Percentiles rank a stretch among this genome's conserved stretches.
Evolutionary conservation across 2,797 vertebrate genomes (phyloP).

Genomic region (Coregonus ussuriensis): DNA sequence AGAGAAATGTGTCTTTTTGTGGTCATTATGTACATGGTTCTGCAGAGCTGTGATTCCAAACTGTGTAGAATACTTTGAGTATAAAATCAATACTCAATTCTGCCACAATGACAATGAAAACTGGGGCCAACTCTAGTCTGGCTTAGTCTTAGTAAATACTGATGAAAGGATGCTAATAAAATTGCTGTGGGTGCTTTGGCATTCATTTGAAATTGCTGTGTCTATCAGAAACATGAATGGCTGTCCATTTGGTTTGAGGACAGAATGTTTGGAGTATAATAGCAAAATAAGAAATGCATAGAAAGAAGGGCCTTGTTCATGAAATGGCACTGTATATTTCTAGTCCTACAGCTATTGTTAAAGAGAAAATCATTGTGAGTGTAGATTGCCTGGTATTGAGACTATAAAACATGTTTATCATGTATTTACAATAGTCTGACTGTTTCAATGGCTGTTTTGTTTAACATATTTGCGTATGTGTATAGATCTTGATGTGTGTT

Average conservation of each 20-base stretch:
- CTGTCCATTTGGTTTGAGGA: conserved; percentile 37
- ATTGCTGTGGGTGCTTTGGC: conserved; percentile 40
- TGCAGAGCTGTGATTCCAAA: conserved; percentile 23
- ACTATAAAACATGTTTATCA: no score
- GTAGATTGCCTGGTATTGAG: no score
- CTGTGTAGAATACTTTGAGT: conserved; percentile 18
- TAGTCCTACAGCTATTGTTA: not conserved
- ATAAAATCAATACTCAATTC: conserved; percentile 60
- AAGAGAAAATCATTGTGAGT: not conserved
- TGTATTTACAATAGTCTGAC: not conserved
- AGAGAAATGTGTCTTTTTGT: not conserved
- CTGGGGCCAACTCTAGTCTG: conserved; percentile 20
- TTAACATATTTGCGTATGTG: not conserved
- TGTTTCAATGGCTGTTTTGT: not conserved
- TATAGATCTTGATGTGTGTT: not conserved
- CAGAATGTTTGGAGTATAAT: conserved; percentile 26
- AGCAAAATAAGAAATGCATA: not conserved
- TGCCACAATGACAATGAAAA: conserved; percentile 30
- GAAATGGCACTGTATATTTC: not conserved
- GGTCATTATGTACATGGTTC: conserved; percentile 14
- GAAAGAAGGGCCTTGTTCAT: not conserved
- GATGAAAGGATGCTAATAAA: conserved; percentile 52
- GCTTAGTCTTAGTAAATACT: conserved; percentile 33
- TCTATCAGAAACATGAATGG: conserved; percentile 35
- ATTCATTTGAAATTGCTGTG: conserved; percentile 34